These are phyloP conservation scores for Drosophila demipolita DNA, from an alignment of 2,888 invertebrate species.

Conservation along the genomic window DNA sequence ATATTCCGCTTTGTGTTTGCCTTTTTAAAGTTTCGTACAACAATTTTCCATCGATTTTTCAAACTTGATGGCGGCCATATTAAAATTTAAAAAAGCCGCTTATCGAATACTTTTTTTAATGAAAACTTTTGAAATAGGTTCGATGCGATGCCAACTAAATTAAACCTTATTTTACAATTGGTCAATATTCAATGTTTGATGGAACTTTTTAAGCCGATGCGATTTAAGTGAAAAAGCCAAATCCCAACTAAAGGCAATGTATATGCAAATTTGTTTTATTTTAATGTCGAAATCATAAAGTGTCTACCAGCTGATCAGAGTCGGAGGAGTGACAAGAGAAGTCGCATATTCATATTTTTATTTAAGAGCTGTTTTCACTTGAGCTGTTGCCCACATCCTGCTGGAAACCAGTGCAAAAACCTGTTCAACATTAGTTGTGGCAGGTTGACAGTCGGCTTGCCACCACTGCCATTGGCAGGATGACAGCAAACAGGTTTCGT, in stretches of 20 bases:
- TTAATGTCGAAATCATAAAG: not conserved
- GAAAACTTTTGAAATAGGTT: not conserved
- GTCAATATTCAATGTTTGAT: not conserved
- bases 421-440: not conserved
- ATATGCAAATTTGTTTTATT: not conserved
- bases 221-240: not conserved
- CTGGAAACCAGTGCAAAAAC: slow-evolving; percentile 11
- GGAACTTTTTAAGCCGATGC: not conserved
- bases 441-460: not conserved
- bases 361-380: not conserved
- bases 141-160: slow-evolving; percentile 2
- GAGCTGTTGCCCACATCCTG: slow-evolving; percentile 1
- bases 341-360: not conserved
- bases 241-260: not conserved
- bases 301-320: not conserved
- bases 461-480: slow-evolving; percentile 19
- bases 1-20: not conserved
- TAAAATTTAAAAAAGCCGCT: not conserved
- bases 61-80: not conserved
- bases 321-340: not conserved
- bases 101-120: too few species aligned
- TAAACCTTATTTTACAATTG: not conserved
- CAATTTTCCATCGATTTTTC: not conserved
- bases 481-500: slow-evolving; percentile 43
- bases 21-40: not conserved